Evolutionary conservation across 1,140 invertebrate species (phyloP).

Genomic region (Brachionus plicatilis): DNA sequence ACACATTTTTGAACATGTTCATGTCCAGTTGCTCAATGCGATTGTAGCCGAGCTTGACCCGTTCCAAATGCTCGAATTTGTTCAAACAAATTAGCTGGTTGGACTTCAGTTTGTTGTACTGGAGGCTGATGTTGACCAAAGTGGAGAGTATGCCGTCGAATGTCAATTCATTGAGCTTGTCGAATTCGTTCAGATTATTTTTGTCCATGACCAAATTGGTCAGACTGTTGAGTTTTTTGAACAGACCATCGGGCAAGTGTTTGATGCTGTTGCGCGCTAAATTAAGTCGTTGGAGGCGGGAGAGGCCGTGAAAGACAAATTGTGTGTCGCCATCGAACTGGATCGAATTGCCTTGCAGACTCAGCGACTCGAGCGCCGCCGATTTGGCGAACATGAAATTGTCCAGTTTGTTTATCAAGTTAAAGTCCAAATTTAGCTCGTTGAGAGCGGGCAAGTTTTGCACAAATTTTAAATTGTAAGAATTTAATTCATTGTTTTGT

Average conservation of each 20-base stretch:
- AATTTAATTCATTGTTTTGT: constrained; percentile 41
- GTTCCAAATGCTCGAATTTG: not conserved
- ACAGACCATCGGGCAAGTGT: not conserved
- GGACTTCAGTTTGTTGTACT: not conserved
- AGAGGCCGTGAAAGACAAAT: not conserved
- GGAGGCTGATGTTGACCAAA: constrained; percentile 10
- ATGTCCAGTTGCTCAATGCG: not conserved
- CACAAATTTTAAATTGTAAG: constrained; percentile 11
- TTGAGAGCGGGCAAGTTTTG: not conserved
- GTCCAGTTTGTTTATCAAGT: not conserved
- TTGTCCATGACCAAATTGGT: constrained; percentile 16
- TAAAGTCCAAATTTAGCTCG: constrained; percentile 39
- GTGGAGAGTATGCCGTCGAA: not conserved
- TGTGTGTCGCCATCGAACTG: not conserved
- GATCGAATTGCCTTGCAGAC: constrained; percentile 14
- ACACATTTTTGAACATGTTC: not conserved
- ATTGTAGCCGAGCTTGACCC: constrained; percentile 10
- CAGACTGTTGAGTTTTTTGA: not conserved
- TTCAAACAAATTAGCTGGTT: not conserved
- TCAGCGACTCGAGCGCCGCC: not conserved
- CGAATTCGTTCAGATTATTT: constrained; percentile 1
- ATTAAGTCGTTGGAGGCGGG: not conserved
- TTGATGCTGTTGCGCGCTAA: constrained; percentile 30
- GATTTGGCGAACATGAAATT: not conserved
- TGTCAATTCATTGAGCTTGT: constrained; percentile 5